Evolutionary conservation across 2,888 invertebrate genomes (phyloP), one percentile per base, ranked within the genome.

Genomic region (Gryllus longicercus): DNA sequence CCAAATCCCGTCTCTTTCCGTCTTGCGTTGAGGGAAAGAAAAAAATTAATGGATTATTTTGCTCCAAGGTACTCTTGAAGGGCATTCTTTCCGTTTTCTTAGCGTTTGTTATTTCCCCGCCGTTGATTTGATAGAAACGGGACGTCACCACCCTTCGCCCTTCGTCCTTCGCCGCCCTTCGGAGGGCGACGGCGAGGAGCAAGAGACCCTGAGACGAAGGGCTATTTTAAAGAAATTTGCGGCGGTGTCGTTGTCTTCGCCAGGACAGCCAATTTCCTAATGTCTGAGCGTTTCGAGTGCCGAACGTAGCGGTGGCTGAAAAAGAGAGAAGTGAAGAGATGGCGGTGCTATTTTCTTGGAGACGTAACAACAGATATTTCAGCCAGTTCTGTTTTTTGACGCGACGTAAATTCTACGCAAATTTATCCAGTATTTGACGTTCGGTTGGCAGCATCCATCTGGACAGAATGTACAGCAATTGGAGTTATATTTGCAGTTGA

Each of bases 51-150:
- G 63, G 63, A 63, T 63, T 63, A 63, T 63, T 63, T 63, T n/a
- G 63, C 63, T n/a, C n/a, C 63, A n/a, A 63, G 63, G 63, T 63
- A 63, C n/a, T 63, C 50, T 63, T 74, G 75, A n/a, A 50, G 51
- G 21, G 51, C 49, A 63, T 74, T 77, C 23, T 79, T 74, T 74
- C 16, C 77, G 74, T 77, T 80, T 75, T 81, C 74, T 77, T 74
- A 77, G 76, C 77, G 74, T 77, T 77, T 63, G 63, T 63, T 63
- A 63, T 63, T 63, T 63, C 63, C 63, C 63, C n/a, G 63, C 63
- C 63, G 63, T 63, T 63, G 63, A 63, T 63, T 63, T 63, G 63
- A 63, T 63, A 63, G 63, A 63, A 63, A n/a, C n/a, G 63, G 63
- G 63, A n/a, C 63, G 63, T 63, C n/a, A 8, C n/a, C 16, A 3